Evolutionary conservation across 1,140 invertebrate genomes (phyloP).

Genomic region (Paralvinella palmiformis): DNA sequence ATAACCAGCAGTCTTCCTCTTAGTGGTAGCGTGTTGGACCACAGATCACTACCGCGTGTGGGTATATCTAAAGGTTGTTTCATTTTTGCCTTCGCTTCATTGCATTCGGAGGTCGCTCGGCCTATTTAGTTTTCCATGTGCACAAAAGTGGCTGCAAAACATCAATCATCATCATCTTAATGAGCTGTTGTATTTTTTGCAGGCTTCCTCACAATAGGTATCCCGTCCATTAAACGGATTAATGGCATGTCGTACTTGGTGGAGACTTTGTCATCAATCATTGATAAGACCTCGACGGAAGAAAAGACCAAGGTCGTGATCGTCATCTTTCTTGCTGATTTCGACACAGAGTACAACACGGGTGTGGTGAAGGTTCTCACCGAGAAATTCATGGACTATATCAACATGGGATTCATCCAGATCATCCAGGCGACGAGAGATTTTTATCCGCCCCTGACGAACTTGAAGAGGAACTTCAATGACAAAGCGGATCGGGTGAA

Average conservation of each 20-base stretch:
- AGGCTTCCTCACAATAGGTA: constrained; percentile 40
- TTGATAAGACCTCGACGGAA: constrained; percentile 20
- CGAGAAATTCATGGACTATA: constrained; percentile 17
- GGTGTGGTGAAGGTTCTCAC: constrained; percentile 17
- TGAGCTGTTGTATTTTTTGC: too few relatives aligned
- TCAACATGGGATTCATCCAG: constrained; percentile 34
- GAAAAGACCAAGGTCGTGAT: constrained; percentile 25
- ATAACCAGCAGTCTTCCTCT: too few relatives aligned
- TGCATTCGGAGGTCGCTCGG: too few relatives aligned
- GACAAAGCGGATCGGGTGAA: constrained; percentile 34
- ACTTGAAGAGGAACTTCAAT: constrained; percentile 38
- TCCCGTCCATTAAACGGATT: constrained; percentile 32
- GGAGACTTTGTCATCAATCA: constrained; percentile 29
- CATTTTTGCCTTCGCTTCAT: too few relatives aligned
- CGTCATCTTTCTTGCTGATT: constrained; percentile 30
- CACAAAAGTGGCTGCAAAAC: too few relatives aligned
- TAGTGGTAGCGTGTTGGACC: too few relatives aligned
- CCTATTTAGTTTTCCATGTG: too few relatives aligned
- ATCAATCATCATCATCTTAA: too few relatives aligned
- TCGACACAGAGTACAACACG: constrained; percentile 27
- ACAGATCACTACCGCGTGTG: too few relatives aligned
- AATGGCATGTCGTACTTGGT: constrained; percentile 27
- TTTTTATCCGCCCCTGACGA: constrained; percentile 37
- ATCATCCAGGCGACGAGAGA: constrained; percentile 31
- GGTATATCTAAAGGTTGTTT: too few relatives aligned